Percentiles rank a stretch among this genome's conserved stretches.
Evolutionary conservation across 2,797 vertebrate species (phyloP).

Genomic region (Cuculus canorus): DNA sequence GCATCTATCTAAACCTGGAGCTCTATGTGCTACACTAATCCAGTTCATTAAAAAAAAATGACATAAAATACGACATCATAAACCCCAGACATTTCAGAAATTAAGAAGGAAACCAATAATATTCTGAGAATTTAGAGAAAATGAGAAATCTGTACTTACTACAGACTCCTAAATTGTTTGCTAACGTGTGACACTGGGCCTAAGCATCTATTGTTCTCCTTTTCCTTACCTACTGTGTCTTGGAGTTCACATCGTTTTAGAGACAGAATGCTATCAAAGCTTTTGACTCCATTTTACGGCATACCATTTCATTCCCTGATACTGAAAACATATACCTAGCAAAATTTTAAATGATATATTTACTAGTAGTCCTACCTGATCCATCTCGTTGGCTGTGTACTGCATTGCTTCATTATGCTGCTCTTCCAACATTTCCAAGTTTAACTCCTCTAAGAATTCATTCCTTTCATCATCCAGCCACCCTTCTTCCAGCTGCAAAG

Average conservation of each 20-base stretch:
- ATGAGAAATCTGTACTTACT: not conserved
- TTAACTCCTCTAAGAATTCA: constrained; percentile 96
- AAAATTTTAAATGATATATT: not conserved
- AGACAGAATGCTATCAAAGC: constrained; percentile 19
- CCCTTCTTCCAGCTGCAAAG: constrained; percentile 91
- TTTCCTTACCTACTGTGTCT: not conserved
- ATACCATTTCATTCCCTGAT: not conserved
- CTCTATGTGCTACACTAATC: not conserved
- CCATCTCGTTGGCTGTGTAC: constrained; percentile 79
- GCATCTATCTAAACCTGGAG: not conserved
- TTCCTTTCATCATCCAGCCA: constrained; percentile 98
- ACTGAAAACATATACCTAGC: constrained; percentile 1
- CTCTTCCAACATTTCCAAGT: constrained; percentile 95
- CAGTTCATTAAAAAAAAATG: not conserved
- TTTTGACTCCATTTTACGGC: constrained; percentile 26
- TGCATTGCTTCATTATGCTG: constrained; percentile 88
- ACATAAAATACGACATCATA: not conserved
- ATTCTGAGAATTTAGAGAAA: not conserved
- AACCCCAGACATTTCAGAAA: not conserved
- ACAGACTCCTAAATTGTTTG: not conserved
- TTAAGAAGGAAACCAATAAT: not conserved
- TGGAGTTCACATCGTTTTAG: not conserved
- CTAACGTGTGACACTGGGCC: not conserved
- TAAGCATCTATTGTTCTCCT: not conserved
- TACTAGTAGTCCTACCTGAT: constrained; percentile 82